These are phyloP conservation scores for Lathronympha strigana DNA, from an alignment of 2,888 invertebrate genomes.

Conservation along the genomic window DNA sequence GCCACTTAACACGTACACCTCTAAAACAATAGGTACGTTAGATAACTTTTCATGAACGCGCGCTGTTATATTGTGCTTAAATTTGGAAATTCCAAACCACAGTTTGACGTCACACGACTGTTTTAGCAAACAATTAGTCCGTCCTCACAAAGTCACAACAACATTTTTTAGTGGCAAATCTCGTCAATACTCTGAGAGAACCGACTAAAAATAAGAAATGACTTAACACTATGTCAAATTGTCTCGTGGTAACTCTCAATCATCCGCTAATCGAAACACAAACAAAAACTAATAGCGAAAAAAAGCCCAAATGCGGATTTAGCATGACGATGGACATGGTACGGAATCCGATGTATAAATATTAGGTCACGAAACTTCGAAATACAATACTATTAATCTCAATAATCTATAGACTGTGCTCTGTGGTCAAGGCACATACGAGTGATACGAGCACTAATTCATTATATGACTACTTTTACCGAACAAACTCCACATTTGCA, in stretches of 20 bases:
- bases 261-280: constrained; percentile 78
- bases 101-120: constrained; percentile 42
- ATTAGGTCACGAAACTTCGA: constrained; percentile 63
- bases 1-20: constrained; percentile 12
- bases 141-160: constrained; percentile 55
- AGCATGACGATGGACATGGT: constrained; percentile 64
- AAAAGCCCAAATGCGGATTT: constrained; percentile 77
- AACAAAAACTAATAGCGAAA: constrained; percentile 71
- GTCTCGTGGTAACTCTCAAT: constrained; percentile 78
- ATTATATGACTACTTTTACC: too few relatives aligned
- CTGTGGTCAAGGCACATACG: too few relatives aligned
- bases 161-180: constrained; percentile 60
- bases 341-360: constrained; percentile 71
- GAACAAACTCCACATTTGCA: too few relatives aligned
- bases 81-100: constrained; percentile 42
- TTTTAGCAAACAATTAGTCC: constrained; percentile 37
- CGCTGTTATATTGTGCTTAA: constrained; percentile 22
- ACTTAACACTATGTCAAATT: constrained; percentile 76
- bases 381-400: not conserved
- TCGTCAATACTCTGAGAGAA: constrained; percentile 60
- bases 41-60: not conserved
- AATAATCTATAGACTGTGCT: too few relatives aligned
- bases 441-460: too few relatives aligned
- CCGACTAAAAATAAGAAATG: constrained; percentile 76
- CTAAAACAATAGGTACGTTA: constrained; percentile 12